Evolutionary conservation across 1,140 invertebrate species (phyloP).

Genomic region (Archegozetes longisetosus): DNA sequence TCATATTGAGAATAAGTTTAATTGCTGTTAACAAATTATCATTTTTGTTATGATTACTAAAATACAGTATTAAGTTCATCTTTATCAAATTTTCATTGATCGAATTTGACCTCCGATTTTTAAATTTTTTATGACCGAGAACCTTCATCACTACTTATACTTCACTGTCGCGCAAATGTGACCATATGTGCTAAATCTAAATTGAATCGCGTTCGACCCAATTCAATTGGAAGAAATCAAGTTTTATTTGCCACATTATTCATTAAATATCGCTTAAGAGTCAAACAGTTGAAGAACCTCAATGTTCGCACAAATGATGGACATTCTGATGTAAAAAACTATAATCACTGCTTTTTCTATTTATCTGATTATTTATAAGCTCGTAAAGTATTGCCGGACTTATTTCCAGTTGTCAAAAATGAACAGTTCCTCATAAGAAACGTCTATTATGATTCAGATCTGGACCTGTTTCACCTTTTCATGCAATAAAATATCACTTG

Average conservation of each 20-base stretch:
- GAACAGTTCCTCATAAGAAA: constrained; percentile 42
- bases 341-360: constrained; percentile 60
- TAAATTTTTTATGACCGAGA: too few relatives aligned
- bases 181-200: constrained; percentile 58
- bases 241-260: constrained; percentile 68
- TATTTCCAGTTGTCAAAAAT: constrained; percentile 41
- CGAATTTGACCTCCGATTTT: too few relatives aligned
- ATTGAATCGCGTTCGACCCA: constrained; percentile 64
- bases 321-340: constrained; percentile 55
- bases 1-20: too few relatives aligned
- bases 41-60: too few relatives aligned
- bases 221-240: constrained; percentile 60
- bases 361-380: constrained; percentile 54
- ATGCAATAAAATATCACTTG: constrained; percentile 27
- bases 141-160: too few relatives aligned
- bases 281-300: constrained; percentile 39
- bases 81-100: too few relatives aligned
- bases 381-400: constrained; percentile 39
- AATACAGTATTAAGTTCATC: too few relatives aligned
- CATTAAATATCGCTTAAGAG: constrained; percentile 31
- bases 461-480: constrained; percentile 45
- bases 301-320: constrained; percentile 60
- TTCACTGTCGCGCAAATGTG: constrained; percentile 45
- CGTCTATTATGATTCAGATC: constrained; percentile 17
- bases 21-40: too few relatives aligned